These are phyloP conservation scores for Tridacna gigas DNA, from an alignment of 2,888 invertebrate genomes.

Conservation along the genomic window DNA sequence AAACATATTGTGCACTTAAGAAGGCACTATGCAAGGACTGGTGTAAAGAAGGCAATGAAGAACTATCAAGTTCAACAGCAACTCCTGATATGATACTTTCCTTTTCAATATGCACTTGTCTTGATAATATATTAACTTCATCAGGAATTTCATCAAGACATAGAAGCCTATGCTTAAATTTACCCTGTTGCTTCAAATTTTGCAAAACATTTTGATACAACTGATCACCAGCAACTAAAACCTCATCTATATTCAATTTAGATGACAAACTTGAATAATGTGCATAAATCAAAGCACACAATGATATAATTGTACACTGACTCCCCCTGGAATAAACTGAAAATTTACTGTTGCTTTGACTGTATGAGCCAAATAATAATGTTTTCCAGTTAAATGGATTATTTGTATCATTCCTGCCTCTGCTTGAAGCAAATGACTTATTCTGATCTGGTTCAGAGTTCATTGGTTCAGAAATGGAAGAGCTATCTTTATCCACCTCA, in stretches of 20 bases:
- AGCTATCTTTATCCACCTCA: no score
- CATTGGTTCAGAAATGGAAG: no score
- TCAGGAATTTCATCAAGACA: conserved; percentile 23
- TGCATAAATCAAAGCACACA: conserved; percentile 5
- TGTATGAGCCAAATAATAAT: conserved; percentile 3
- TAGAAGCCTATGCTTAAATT: not conserved
- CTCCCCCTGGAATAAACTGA: conserved; percentile 18
- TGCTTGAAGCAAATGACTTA: no score
- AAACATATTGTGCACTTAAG: not conserved
- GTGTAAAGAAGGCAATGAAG: not conserved
- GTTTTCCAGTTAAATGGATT: not conserved
- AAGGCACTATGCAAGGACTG: not conserved
- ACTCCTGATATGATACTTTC: conserved; percentile 1
- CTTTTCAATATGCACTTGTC: not conserved
- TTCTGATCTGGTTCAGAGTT: no score
- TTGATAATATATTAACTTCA: not conserved
- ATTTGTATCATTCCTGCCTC: not conserved
- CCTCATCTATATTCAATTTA: not conserved
- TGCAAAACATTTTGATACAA: conserved; percentile 4
- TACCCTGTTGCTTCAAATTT: not conserved
- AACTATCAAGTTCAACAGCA: not conserved
- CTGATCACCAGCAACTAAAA: conserved; percentile 15
- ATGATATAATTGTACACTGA: conserved; percentile 25
- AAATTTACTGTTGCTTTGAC: conserved; percentile 32
- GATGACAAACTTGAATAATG: not conserved